Conservation (phyloP, 1,140 invertebrate genomes). For the Aphis gossypii region DNA sequence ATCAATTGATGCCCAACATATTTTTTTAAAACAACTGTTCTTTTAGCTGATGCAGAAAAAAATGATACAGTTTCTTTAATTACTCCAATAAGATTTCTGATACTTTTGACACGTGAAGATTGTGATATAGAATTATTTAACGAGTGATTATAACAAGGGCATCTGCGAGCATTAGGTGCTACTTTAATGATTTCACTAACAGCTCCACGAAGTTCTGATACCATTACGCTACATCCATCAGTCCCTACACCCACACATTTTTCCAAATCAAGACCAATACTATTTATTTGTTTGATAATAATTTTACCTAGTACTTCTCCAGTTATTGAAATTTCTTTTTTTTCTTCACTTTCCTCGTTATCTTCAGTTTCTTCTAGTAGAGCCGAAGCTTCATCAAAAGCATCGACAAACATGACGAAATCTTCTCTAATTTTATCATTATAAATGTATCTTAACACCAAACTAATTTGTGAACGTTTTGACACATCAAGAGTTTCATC, state of each 20-base stretch:
- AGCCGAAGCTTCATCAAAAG: not conserved
- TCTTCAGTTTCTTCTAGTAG: not conserved
- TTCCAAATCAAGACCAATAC: not conserved
- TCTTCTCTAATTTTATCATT: conserved; percentile 1
- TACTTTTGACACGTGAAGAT: not conserved
- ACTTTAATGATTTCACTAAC: not conserved
- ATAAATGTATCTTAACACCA: conserved; percentile 30
- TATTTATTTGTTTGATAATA: conserved; percentile 14
- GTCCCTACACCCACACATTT: not conserved
- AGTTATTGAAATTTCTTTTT: conserved; percentile 33
- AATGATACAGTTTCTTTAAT: not conserved
- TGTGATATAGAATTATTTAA: conserved; percentile 23
- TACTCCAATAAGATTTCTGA: not conserved
- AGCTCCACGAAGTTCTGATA: not conserved
- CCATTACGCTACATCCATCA: not conserved
- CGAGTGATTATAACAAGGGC: conserved; percentile 33
- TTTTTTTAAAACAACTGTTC: not conserved
- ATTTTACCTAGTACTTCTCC: conserved; percentile 32
- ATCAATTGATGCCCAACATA: conserved; percentile 4
- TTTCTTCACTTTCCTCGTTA: not conserved
- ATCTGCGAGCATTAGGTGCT: not conserved
- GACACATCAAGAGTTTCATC: conserved; percentile 19
- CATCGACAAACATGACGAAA: not conserved
- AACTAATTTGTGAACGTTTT: conserved; percentile 18
- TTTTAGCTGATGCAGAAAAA: not conserved